Percentiles rank a stretch among this genome's conserved stretches.
These are phyloP conservation scores for Numenius arquata DNA, from an alignment of 2,113 vertebrate genomes.

Conservation along the genomic window DNA sequence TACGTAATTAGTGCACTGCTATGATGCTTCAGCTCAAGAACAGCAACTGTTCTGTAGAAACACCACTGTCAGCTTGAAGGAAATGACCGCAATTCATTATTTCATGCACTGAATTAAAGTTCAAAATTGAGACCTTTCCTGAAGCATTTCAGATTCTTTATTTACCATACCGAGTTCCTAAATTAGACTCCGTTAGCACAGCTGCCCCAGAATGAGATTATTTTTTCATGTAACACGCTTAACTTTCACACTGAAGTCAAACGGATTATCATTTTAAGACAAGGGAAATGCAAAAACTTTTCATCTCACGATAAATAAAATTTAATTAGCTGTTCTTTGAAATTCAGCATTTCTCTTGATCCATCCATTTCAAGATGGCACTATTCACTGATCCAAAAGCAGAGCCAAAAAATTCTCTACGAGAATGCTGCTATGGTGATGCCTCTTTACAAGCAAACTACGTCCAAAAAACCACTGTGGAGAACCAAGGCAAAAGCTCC, in stretches of 20 bases:
- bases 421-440: not conserved
- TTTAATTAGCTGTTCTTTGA: not conserved
- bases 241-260: not conserved
- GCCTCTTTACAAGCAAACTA: not conserved
- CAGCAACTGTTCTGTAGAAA: not conserved
- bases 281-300: not conserved
- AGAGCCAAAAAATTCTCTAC: not conserved
- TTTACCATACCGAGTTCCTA: not conserved
- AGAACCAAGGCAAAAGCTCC: not conserved
- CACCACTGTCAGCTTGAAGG: not conserved
- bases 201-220: not conserved
- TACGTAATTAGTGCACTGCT: not conserved
- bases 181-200: not conserved
- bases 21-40: not conserved
- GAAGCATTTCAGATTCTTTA: not conserved
- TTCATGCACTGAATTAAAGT: not conserved
- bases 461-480: not conserved
- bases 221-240: not conserved
- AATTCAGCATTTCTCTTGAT: not conserved
- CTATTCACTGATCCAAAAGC: not conserved
- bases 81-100: not conserved
- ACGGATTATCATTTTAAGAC: accelerated
- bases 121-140: not conserved
- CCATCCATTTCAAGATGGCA: not conserved
- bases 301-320: not conserved